Conservation (phyloP, 2,888 invertebrate species). For the Ectropis crepuscularia region DNA sequence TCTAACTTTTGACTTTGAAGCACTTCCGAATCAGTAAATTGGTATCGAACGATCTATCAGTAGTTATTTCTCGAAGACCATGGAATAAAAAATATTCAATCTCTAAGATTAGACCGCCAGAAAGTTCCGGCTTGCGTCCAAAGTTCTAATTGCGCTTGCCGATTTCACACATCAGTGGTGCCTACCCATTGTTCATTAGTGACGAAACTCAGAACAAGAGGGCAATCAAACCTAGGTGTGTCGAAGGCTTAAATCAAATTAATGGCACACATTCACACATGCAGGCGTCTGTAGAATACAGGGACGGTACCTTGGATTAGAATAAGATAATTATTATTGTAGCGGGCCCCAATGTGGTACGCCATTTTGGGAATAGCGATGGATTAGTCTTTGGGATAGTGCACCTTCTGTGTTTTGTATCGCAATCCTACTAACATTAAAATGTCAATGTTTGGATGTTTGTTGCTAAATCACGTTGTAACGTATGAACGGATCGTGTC, state of each 20-base stretch:
- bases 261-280: constrained; percentile 39
- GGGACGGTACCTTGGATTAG: background rate
- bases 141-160: constrained; percentile 38
- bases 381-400: too few relatives aligned
- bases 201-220: constrained; percentile 57
- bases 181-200: constrained; percentile 47
- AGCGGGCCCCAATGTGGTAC: background rate
- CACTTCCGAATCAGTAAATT: too few relatives aligned
- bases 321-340: constrained; percentile 6
- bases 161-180: constrained; percentile 50
- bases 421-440: too few relatives aligned
- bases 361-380: background rate
- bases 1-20: too few relatives aligned
- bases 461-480: too few relatives aligned
- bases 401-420: too few relatives aligned
- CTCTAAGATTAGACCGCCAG: background rate
- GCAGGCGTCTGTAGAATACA: constrained; percentile 17
- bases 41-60: too few relatives aligned
- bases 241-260: constrained; percentile 33
- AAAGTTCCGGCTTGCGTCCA: constrained; percentile 13
- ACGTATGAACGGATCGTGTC: too few relatives aligned
- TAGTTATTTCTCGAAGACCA: too few relatives aligned
- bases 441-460: too few relatives aligned
- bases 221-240: constrained; percentile 57
- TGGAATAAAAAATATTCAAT: too few relatives aligned